Conservation (phyloP, 2,888 invertebrate genomes). For the Myopa tessellatipennis region DNA sequence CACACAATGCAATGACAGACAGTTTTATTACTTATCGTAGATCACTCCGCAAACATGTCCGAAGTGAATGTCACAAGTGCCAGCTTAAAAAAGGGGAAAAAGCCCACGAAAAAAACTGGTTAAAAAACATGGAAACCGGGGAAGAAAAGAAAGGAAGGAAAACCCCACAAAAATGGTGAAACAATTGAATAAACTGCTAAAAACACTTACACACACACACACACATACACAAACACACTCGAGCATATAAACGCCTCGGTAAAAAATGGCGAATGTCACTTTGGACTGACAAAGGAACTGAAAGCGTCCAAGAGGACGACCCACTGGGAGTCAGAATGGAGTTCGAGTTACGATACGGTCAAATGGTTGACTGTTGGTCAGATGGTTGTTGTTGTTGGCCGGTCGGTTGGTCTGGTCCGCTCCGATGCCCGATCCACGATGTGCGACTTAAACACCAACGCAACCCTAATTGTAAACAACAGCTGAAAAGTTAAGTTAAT, state of each 20-base stretch:
- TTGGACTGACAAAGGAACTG: slow-evolving; percentile 24
- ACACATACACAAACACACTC: not conserved
- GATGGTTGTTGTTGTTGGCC: not conserved
- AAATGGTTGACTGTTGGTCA: not conserved
- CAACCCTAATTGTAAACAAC: slow-evolving; percentile 53
- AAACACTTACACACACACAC: not conserved
- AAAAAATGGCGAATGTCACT: slow-evolving; percentile 24
- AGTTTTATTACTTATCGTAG: slow-evolving; percentile 52
- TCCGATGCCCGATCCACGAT: not conserved
- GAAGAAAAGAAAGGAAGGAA: not conserved
- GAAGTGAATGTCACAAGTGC: slow-evolving; percentile 26
- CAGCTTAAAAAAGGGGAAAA: not conserved
- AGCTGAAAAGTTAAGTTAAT: slow-evolving; percentile 48
- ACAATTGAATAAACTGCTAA: slow-evolving; percentile 36
- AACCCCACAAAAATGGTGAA: slow-evolving; percentile 16
- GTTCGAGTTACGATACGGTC: not conserved
- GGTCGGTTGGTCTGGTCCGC: not conserved
- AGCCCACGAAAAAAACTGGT: not conserved
- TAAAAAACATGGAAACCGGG: not conserved
- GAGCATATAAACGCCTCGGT: not conserved
- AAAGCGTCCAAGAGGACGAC: not conserved
- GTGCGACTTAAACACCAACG: slow-evolving; percentile 33
- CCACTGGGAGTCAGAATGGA: not conserved
- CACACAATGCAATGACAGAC: slow-evolving; percentile 39
- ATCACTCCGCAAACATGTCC: slow-evolving; percentile 48